Evolutionary conservation across 2,113 vertebrate species (phyloP).

Genomic region (Bubalus kerabau): DNA sequence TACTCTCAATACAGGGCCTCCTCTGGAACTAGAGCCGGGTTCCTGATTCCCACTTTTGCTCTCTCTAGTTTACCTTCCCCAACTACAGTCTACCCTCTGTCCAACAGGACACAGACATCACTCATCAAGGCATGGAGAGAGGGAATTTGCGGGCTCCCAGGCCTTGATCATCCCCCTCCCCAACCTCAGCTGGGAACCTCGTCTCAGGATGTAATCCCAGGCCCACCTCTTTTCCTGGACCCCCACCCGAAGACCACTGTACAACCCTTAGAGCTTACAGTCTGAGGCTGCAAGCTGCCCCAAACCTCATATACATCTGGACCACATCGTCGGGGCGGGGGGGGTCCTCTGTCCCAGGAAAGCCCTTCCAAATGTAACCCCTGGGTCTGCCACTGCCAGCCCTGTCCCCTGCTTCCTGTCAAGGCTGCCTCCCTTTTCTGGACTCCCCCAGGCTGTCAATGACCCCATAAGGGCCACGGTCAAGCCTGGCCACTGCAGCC

Average conservation of each 20-base stretch:
- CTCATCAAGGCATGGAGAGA: not conserved
- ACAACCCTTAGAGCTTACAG: not conserved
- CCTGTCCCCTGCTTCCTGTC: too few species aligned
- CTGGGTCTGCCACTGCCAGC: too few species aligned
- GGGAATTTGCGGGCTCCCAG: not conserved
- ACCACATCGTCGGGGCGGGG: too few species aligned
- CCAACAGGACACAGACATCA: not conserved
- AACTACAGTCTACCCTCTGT: not conserved
- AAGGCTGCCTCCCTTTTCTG: too few species aligned
- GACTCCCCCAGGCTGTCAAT: too few species aligned
- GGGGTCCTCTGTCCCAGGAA: not conserved
- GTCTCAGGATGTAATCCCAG: not conserved
- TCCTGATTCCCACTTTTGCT: not conserved
- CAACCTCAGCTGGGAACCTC: not conserved
- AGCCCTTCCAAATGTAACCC: not conserved
- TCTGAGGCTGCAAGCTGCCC: not conserved
- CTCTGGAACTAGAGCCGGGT: not conserved
- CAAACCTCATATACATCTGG: not conserved
- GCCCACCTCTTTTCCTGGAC: not conserved
- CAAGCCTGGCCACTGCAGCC: not conserved
- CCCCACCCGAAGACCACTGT: not conserved
- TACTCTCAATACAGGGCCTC: fast-evolving
- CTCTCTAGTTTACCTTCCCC: not conserved
- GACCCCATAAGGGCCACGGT: not conserved
- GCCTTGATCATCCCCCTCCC: not conserved